These are phyloP conservation scores for Caenorhabditis brenneri DNA, from an alignment of 1,140 invertebrate genomes.

Conservation along the genomic window DNA sequence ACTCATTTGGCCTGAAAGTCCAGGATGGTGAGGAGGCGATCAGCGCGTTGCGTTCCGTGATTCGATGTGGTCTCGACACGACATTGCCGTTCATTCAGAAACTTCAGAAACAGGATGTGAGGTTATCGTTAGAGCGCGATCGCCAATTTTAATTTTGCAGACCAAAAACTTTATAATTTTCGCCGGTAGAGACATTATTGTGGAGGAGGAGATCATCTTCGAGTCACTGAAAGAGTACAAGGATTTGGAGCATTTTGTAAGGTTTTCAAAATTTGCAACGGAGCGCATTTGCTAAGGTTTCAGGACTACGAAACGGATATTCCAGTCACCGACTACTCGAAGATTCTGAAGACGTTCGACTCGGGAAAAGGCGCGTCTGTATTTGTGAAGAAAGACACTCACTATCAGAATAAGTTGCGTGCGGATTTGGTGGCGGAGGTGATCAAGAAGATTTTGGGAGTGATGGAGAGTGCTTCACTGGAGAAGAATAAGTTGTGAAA, in stretches of 20 bases:
- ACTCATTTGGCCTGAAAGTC: neutral
- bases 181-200: neutral
- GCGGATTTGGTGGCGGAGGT: neutral
- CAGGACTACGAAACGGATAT: neutral
- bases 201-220: neutral
- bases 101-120: neutral
- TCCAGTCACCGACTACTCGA: neutral
- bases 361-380: neutral
- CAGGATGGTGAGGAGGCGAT: constrained; percentile 1
- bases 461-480: no score
- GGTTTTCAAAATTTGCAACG: neutral
- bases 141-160: neutral
- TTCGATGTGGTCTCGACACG: neutral
- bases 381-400: neutral
- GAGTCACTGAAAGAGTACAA: constrained; percentile 1
- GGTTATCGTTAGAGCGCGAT: neutral
- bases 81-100: neutral
- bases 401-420: neutral
- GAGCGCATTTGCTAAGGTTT: neutral
- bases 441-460: neutral
- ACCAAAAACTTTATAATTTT: constrained; percentile 4
- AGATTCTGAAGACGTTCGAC: constrained; percentile 5
- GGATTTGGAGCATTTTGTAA: neutral
- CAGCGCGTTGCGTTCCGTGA: neutral
- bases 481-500: neutral